Base-by-base conservation (phyloP, 1,140 invertebrate species). In the Arion vulgaris region DNA sequence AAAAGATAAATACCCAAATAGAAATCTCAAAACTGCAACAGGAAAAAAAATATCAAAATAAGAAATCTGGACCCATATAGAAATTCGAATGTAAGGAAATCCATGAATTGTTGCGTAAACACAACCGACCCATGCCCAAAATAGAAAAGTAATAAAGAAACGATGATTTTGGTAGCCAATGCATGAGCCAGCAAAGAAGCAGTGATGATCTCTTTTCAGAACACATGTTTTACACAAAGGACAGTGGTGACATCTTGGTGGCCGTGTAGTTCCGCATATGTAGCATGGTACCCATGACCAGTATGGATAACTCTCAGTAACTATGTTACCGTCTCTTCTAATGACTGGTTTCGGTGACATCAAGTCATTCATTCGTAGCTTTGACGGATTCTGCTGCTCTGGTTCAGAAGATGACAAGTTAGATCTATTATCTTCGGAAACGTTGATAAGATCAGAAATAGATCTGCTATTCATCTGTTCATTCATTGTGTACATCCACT, bases 171-270 rank as follows among this genome's bases (percentile, higher is more conserved):
- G 94, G 89, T 97, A 95, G 1, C 97, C 98, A 28, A 98, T 93
- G 92, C 97, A 98, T 87, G 95, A 95, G n/a, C 95, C 95, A 36
- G 96, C 95, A 91, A 98, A 98, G 69, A 95, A 95, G 90, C 98
- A 99, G 90, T 99, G 98, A 92, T 99, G 98, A 90, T 99, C 97
- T 86, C 97, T 94, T 91, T 90, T 90, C n/a, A 91, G 81, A 23
- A 90, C 83, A 81, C 90, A 91, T 13, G 62, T 85, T 39, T 83
- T 79, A 53, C 85, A 86, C 41, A 86, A 15, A 0, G 81, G 62
- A 72, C 85, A 86, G 75, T 86, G 85, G 69, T 86, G 85, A 73
- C 85, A 86, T 26, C 85, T 41, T 0, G 85, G 85, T 19, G 85
- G 85, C 7, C 85, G 78, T 17, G 84, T 84, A 34, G 80, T 17